Percentiles rank a stretch among this genome's conserved stretches.
phyloP scores from a whole-genome alignment of 2,888 invertebrate genomes.

The Camptogramma bilineatum region DNA sequence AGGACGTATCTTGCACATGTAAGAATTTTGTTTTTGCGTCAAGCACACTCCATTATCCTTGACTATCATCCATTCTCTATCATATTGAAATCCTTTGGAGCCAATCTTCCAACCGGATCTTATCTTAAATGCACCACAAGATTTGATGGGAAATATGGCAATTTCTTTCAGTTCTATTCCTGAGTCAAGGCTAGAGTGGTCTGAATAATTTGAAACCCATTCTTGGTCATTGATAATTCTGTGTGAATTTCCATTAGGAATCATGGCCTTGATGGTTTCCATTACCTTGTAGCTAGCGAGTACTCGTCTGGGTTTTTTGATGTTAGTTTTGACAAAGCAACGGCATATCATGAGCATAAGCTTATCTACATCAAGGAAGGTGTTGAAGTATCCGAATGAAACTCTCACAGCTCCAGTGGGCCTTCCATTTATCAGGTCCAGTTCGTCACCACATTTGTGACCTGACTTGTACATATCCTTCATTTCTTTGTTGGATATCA shows the following conservation, averaged over 20 bases:
- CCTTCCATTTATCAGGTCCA: conserved; percentile 92
- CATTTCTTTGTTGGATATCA: conserved; percentile 88
- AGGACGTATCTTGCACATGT: conserved; percentile 92
- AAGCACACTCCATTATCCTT: conserved; percentile 92
- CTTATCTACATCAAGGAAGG: conserved; percentile 88
- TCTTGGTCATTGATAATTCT: conserved; percentile 49
- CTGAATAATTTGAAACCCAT: conserved; percentile 43
- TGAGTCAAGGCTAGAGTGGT: conserved; percentile 45
- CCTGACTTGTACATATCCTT: conserved; percentile 93
- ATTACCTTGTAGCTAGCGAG: conserved; percentile 42
- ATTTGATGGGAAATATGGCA: conserved; percentile 94
- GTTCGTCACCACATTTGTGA: conserved; percentile 95
- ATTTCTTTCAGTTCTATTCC: conserved; percentile 64
- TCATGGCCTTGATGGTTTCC: conserved; percentile 38
- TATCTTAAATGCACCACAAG: conserved; percentile 92
- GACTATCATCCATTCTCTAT: conserved; percentile 97
- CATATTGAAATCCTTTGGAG: conserved; percentile 92
- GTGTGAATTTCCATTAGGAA: conserved; percentile 46
- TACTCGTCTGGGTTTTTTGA: conserved; percentile 63
- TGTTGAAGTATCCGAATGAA: conserved; percentile 97
- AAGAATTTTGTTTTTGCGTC: conserved; percentile 94
- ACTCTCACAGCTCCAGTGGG: conserved; percentile 97
- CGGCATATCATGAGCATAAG: conserved; percentile 90
- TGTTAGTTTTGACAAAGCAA: conserved; percentile 87
- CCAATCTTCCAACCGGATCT: conserved; percentile 89